Percentiles rank a stretch among this genome's conserved stretches.
These are phyloP conservation scores for Vultur gryphus DNA, from an alignment of 2,797 vertebrate species.

Conservation along the genomic window DNA sequence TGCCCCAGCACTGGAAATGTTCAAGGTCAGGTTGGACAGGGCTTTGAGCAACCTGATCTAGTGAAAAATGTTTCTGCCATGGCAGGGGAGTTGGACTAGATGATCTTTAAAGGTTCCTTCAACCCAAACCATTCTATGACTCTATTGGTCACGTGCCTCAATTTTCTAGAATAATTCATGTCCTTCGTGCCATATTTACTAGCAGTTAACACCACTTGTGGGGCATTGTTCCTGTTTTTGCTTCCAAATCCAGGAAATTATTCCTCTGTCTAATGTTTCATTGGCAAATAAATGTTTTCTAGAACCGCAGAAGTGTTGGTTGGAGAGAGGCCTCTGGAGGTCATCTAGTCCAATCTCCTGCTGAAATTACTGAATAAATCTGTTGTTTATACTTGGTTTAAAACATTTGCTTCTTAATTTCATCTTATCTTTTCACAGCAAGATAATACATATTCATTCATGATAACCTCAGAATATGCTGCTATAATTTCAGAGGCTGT, in stretches of 20 bases:
- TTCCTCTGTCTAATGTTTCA: neutral
- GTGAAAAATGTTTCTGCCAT: neutral
- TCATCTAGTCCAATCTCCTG: neutral
- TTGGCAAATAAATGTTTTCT: neutral
- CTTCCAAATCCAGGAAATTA: neutral
- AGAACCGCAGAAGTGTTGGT: neutral
- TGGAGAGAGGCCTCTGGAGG: neutral
- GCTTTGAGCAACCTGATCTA: neutral
- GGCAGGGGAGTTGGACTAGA: accelerated
- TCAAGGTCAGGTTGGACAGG: neutral
- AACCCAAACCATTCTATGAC: neutral
- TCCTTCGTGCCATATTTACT: neutral
- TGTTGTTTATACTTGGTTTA: neutral
- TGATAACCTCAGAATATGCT: neutral
- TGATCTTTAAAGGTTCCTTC: neutral
- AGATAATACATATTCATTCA: neutral
- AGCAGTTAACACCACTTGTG: neutral
- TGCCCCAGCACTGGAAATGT: neutral
- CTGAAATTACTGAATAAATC: neutral
- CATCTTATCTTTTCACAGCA: neutral
- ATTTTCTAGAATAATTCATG: neutral
- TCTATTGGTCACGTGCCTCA: neutral
- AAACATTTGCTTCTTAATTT: neutral
- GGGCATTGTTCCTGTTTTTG: neutral
- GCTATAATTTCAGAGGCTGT: slow-evolving; percentile 62